Evolutionary conservation across 2,888 invertebrate species (phyloP).

Genomic region (Polydesmus complanatus): DNA sequence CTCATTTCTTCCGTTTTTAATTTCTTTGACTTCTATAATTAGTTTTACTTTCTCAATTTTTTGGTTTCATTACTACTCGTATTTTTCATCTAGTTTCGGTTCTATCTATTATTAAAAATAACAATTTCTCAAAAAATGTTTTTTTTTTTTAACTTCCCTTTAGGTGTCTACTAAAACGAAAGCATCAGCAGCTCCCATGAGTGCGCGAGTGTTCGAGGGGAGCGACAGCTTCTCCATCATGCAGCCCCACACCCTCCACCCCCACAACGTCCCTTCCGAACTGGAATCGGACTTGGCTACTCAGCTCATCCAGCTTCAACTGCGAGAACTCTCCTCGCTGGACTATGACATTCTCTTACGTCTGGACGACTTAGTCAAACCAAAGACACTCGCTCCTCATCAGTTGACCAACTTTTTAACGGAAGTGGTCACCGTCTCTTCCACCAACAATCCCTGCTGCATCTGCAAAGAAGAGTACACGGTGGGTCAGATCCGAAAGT

Average conservation of each 20-base stretch:
- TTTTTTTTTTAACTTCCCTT: too few relatives aligned
- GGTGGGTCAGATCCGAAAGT: constrained; percentile 11
- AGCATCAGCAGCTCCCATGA: too few relatives aligned
- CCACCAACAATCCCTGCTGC: constrained; percentile 4
- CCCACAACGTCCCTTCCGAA: constrained; percentile 11
- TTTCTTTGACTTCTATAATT: too few relatives aligned
- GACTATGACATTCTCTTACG: constrained; percentile 12
- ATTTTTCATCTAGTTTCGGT: too few relatives aligned
- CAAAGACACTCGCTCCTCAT: constrained; percentile 9
- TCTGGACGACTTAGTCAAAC: constrained; percentile 11
- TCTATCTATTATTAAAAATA: too few relatives aligned
- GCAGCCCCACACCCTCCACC: constrained; percentile 15
- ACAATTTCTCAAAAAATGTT: too few relatives aligned
- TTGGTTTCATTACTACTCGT: too few relatives aligned
- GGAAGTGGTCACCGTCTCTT: constrained; percentile 13
- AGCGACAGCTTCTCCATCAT: constrained; percentile 7
- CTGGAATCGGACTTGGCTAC: constrained; percentile 13
- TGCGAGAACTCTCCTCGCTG: constrained; percentile 11
- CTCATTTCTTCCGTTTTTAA: too few relatives aligned
- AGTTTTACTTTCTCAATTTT: too few relatives aligned
- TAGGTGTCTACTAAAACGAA: too few relatives aligned
- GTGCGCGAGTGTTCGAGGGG: constrained; percentile 9
- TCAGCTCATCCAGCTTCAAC: constrained; percentile 12
- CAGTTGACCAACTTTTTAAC: constrained; percentile 12
- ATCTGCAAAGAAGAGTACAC: constrained; percentile 14